Percentiles rank a stretch among this genome's conserved stretches.
phyloP scores from a whole-genome alignment of 1,140 invertebrate genomes.

The Hestina assimilis region DNA sequence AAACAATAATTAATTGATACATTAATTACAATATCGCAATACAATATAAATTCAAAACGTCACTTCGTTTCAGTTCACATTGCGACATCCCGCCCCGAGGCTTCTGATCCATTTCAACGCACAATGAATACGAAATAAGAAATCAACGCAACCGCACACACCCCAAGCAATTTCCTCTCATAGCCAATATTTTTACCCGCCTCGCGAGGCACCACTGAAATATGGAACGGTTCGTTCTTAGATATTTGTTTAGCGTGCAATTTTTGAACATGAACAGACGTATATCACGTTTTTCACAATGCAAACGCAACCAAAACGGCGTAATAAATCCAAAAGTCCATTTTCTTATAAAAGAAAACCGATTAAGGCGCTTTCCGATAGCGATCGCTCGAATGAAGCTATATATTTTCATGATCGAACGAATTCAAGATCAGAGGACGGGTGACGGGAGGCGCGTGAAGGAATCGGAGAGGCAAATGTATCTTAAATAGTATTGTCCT shows the following conservation, averaged over 20 bases:
- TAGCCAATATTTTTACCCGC: conserved; percentile 63
- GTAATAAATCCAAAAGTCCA: conserved; percentile 75
- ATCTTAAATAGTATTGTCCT: conserved; percentile 61
- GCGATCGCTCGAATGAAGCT: conserved; percentile 73
- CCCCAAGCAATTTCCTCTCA: conserved; percentile 68
- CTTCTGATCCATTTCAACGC: conserved; percentile 61
- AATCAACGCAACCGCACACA: conserved; percentile 68
- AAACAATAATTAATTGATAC: background rate
- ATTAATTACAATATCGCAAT: background rate
- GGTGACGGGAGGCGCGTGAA: conserved; percentile 68
- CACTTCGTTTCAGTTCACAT: conserved; percentile 15
- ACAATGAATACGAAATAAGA: conserved; percentile 74
- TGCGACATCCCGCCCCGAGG: conserved; percentile 35
- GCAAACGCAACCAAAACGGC: conserved; percentile 66
- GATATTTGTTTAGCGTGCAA: conserved; percentile 72
- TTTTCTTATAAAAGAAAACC: conserved; percentile 78
- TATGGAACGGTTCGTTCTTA: conserved; percentile 51
- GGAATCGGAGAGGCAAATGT: conserved; percentile 70
- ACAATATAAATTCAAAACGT: conserved; percentile 9
- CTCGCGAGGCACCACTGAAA: conserved; percentile 47
- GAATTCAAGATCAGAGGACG: conserved; percentile 67
- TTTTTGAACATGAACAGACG: conserved; percentile 52
- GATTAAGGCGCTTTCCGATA: conserved; percentile 76
- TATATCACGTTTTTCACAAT: conserved; percentile 67
- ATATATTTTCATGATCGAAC: conserved; percentile 77